Evolutionary conservation across 2,113 vertebrate genomes (phyloP).

Genomic region (Tiliqua scincoides): DNA sequence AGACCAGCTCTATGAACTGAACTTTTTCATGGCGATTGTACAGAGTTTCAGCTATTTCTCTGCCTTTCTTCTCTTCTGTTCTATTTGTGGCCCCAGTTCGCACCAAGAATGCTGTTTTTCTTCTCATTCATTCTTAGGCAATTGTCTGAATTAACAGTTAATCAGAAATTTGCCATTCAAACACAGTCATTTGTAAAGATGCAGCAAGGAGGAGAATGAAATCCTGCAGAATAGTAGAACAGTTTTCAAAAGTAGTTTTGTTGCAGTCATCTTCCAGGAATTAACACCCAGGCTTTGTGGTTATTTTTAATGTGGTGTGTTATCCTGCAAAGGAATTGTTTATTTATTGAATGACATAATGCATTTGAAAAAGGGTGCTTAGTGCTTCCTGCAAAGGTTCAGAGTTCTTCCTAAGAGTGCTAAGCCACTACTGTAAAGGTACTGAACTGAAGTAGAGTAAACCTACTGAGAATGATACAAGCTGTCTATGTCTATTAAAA

Average conservation of each 20-base stretch:
- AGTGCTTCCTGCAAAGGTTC: background rate
- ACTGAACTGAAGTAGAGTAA: background rate
- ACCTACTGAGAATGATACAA: background rate
- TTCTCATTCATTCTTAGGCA: background rate
- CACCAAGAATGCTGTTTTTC: conserved; percentile 14
- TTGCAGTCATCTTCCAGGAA: conserved; percentile 18
- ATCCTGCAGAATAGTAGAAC: background rate
- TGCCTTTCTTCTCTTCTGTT: background rate
- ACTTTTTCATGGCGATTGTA: background rate
- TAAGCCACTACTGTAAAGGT: background rate
- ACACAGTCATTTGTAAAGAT: background rate
- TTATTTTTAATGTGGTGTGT: background rate
- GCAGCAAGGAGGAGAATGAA: background rate
- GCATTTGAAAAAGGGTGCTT: background rate
- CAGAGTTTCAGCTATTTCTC: background rate
- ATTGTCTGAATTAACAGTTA: background rate
- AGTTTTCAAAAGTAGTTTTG: conserved; percentile 7
- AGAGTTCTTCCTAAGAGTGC: background rate
- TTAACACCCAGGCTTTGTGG: background rate
- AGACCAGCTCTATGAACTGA: background rate
- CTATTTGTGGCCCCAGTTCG: background rate
- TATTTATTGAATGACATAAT: background rate
- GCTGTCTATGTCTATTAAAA: background rate
- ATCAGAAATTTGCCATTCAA: background rate
- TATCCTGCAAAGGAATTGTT: background rate